phyloP scores from a whole-genome alignment of 2,888 invertebrate genomes.

The Nemoura dubitans region DNA sequence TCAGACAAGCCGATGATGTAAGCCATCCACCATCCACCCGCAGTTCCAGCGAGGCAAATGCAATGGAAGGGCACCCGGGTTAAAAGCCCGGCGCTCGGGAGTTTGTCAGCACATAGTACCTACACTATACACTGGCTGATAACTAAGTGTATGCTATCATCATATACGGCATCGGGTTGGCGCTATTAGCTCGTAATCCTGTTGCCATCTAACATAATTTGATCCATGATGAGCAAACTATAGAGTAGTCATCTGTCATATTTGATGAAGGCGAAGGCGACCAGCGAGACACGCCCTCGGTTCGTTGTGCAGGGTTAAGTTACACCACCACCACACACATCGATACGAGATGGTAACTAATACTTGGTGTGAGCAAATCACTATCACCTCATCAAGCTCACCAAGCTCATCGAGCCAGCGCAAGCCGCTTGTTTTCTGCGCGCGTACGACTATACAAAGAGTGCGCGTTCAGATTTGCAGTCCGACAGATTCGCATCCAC shows the following conservation, averaged over 20 bases:
- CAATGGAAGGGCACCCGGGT: background rate
- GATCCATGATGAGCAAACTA: conserved; percentile 8
- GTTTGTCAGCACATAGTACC: background rate
- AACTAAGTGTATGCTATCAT: background rate
- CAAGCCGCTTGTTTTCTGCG: background rate
- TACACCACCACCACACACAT: conserved; percentile 9
- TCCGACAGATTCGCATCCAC: background rate
- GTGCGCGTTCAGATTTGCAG: background rate
- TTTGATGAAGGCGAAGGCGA: conserved; percentile 10
- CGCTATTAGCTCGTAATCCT: background rate
- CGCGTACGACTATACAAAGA: background rate
- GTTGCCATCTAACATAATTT: conserved; percentile 24
- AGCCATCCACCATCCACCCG: background rate
- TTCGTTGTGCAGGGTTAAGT: background rate
- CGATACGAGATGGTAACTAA: conserved; percentile 27
- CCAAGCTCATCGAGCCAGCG: too few relatives aligned
- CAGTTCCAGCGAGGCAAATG: background rate
- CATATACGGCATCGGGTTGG: background rate
- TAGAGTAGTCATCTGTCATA: conserved; percentile 29
- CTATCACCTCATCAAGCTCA: background rate
- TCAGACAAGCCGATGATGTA: background rate
- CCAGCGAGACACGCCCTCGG: background rate
- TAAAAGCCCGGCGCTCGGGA: background rate
- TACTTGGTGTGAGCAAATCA: conserved; percentile 8
- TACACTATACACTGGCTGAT: too few relatives aligned